Base-by-base conservation (phyloP, 2,888 invertebrate genomes). In the Stenolophus ochropezus region DNA sequence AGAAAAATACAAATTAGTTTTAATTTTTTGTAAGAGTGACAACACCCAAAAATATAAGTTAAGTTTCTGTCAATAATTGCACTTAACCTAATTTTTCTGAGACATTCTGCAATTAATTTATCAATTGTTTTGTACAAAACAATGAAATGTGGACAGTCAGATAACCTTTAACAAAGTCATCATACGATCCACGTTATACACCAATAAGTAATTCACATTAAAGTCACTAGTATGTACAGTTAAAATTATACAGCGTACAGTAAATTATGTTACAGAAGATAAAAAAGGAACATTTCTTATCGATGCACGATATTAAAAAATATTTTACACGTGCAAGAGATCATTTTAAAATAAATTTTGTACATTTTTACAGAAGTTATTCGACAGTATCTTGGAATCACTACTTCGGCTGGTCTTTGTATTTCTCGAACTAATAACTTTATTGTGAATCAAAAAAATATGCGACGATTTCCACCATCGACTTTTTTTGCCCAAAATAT, bases 151-250 rank as follows among this genome's bases (percentile, higher is more conserved):
- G n/a, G 25, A n/a, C 58, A 58, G 58, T 23, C 23, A 33, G 65
- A 18, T 6, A 65, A 33, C 3, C 16, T 25, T 14, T 11, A 33
- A 14, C 27, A 69, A 21, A 27, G 27, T 69, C 18, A 8, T 33
- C 65, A 33, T 16, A 69, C 14, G 23, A 42, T 71, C 53, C 79
- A 79, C 69, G 71, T 79, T 71, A 25, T 80, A 80, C 80, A 80
- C 80, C 80, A 80, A 80, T 71, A 79, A 79, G 77, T 69, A 80
- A 73, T 80, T 80, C 80, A 80, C 80, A 80, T 80, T 80, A 80
- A 80, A 80, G 80, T 80, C 80, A 80, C 80, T 71, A 80, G 80
- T 80, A 80, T 80, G 42, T 80, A 73, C 80, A 80, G 16, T 53
- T 42, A 73, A 79, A 69, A 79, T 69, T 51, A 79, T 79, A 76